Evolutionary conservation across 92 coral and sea anemone genomes (phyloP), one percentile per base, ranked within the genome.

Genomic region (Zoanthus solanderi): DNA sequence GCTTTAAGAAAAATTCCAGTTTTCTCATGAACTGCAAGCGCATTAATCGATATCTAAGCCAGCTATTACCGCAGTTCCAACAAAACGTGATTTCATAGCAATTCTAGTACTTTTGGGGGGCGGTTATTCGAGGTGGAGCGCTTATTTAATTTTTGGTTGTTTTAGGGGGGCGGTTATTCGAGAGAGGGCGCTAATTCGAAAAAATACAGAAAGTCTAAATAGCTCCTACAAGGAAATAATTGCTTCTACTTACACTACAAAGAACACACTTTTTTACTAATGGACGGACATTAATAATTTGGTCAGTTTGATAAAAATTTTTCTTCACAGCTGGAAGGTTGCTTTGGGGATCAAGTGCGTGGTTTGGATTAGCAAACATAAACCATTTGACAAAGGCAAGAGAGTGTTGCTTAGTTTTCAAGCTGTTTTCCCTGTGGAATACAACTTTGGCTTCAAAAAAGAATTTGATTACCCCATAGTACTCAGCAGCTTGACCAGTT

Each of bases 341-440:
- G 42, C 79, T 75, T 48, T 48, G 14, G 14, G 65, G 46, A 78
- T 78, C 83, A 30, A 13, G 83, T 53, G 48, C 68, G 56, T 54
- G 78, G 88, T 54, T 71, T 47, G 52, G 66, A 56, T 46, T 74
- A 11, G 87, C 87, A 78, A 86, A 87, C 45, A 79, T 37, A 90
- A 10, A 67, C 86, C 88, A 87, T 68, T 87, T 79, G n/a, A 90
- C 84, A 37, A 52, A 90, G n/a, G 88, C 88, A 32, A 90, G 81
- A 53, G 66, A 46, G 69, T 86, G 84, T 46, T 57, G 31, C 46
- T 61, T 66, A 72, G 75, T 68, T 60, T 6, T 37, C 29, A 50
- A 30, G 5, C 37, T 42, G 16, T 76, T 86, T 68, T 34, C 75
- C 31, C 76, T 30, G 4, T 67, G 73, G 44, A 76, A 42, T 28